Evolutionary conservation across 2,113 vertebrate species (phyloP).

Genomic region (Noturus placidus): DNA sequence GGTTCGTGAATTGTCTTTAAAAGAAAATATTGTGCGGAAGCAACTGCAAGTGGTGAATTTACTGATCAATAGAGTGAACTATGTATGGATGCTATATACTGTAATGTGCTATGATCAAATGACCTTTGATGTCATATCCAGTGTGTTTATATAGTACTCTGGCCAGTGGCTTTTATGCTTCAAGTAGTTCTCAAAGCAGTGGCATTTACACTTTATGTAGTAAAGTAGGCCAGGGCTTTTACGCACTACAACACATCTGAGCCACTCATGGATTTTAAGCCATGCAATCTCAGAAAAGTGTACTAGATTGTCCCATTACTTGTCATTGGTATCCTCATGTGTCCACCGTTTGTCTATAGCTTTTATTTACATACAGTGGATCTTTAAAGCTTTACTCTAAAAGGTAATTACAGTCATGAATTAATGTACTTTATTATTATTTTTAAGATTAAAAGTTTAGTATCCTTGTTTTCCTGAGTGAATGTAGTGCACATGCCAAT

Average conservation of each 20-base stretch:
- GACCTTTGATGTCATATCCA: background rate
- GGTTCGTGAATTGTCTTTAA: background rate
- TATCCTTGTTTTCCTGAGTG: background rate
- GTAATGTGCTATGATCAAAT: background rate
- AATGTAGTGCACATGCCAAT: background rate
- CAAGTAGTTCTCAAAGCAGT: slow-evolving; percentile 11
- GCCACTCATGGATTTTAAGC: background rate
- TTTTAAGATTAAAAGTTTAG: too few relatives aligned
- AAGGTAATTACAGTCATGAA: background rate
- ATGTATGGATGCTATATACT: background rate
- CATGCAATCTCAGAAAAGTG: background rate
- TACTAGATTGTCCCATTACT: background rate
- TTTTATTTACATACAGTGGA: background rate
- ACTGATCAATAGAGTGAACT: background rate
- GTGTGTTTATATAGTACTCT: background rate
- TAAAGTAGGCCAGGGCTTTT: slow-evolving; percentile 7
- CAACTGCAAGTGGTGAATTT: background rate
- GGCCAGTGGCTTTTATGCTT: slow-evolving; percentile 19
- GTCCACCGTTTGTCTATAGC: too few relatives aligned
- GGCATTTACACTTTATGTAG: slow-evolving; percentile 24
- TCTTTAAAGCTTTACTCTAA: background rate
- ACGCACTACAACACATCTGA: background rate
- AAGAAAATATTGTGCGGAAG: background rate
- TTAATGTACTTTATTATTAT: background rate
- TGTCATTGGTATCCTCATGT: background rate